These are phyloP conservation scores for Metacarcinus magister DNA, from an alignment of 2,888 invertebrate genomes.

Conservation along the genomic window DNA sequence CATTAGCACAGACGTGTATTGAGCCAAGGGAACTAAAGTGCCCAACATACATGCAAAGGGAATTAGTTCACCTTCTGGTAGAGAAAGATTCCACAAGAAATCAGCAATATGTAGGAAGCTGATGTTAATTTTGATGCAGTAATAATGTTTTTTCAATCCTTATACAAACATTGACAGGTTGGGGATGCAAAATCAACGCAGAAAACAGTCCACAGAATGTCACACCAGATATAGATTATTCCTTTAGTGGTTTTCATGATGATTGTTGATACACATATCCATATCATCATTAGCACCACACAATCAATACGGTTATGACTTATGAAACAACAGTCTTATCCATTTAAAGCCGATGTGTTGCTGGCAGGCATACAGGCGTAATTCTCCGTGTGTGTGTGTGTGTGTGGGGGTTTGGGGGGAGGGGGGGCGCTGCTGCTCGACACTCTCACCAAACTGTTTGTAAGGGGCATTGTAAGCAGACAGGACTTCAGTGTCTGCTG, in stretches of 20 bases:
- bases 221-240: not conserved
- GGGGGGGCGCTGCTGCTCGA: not conserved
- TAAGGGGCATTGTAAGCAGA: not conserved
- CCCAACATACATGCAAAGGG: not conserved
- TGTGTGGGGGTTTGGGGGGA: no score
- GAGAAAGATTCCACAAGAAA: not conserved
- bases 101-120: not conserved
- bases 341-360: conserved; percentile 12
- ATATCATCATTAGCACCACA: not conserved
- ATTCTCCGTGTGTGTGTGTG: not conserved
- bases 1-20: not conserved
- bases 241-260: not conserved
- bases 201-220: conserved; percentile 3
- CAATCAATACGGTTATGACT: not conserved
- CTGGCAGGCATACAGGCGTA: not conserved
- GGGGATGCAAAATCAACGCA: not conserved
- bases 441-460: not conserved
- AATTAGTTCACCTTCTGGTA: no score
- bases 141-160: not conserved
- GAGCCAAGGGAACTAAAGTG: not conserved
- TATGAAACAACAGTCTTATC: not conserved
- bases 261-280: not conserved
- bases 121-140: not conserved
- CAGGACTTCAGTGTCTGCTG: not conserved
- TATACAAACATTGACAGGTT: not conserved